phyloP scores from a whole-genome alignment of 2,888 invertebrate genomes.

The Himalopsyche kuldschensis region DNA sequence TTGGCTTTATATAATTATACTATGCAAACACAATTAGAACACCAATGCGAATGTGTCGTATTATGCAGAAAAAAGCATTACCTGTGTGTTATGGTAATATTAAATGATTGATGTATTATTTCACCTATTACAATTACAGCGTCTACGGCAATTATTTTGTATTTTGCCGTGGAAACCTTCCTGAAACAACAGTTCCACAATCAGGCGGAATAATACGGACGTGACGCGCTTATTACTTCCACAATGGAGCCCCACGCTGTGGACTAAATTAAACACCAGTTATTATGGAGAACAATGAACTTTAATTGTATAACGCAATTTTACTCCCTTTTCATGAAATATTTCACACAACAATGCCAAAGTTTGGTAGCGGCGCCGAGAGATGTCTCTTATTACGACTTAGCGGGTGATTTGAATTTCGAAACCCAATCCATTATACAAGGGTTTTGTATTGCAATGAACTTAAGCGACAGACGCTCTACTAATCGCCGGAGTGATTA shows the following conservation, averaged over 20 bases:
- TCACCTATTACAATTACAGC: neutral
- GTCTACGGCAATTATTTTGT: neutral
- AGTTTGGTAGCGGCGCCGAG: neutral
- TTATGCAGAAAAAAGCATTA: too few relatives aligned
- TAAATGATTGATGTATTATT: neutral
- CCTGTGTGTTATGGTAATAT: neutral
- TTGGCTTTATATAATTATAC: too few relatives aligned
- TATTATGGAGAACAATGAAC: conserved; percentile 28
- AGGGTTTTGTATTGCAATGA: neutral
- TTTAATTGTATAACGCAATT: conserved; percentile 37
- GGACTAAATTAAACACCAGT: conserved; percentile 27
- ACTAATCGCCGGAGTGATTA: too few relatives aligned
- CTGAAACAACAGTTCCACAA: neutral
- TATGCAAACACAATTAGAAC: too few relatives aligned
- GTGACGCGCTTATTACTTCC: neutral
- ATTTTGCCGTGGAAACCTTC: neutral
- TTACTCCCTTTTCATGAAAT: conserved; percentile 30
- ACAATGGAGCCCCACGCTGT: neutral
- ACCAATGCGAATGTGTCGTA: too few relatives aligned
- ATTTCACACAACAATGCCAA: conserved; percentile 18
- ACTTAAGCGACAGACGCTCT: neutral
- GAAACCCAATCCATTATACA: neutral
- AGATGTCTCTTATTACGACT: neutral
- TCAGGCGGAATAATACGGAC: neutral
- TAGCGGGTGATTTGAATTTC: neutral